Percentiles rank a stretch among this genome's conserved stretches.
phyloP scores from a whole-genome alignment of 2,888 invertebrate genomes.

The Caenorhabditis wallacei region DNA sequence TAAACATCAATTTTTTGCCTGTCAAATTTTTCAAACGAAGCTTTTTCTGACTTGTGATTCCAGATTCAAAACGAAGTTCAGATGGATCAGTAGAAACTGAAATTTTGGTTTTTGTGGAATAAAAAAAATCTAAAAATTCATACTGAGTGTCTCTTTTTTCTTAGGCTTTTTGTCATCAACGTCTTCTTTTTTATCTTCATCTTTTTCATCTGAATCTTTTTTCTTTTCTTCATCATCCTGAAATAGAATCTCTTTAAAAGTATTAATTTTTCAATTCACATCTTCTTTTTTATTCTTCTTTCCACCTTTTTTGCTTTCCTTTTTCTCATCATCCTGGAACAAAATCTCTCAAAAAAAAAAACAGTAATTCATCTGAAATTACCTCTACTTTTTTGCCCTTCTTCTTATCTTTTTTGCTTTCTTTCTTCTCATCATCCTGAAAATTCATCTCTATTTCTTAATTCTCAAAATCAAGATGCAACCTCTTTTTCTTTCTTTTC shows the following conservation, averaged over 20 bases:
- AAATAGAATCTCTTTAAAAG: neutral
- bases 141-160: conserved; percentile 28
- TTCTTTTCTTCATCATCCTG: conserved; percentile 21
- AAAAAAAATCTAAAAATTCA: neutral
- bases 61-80: conserved; percentile 22
- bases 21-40: conserved; percentile 39
- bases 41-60: conserved; percentile 40
- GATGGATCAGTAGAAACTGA: conserved; percentile 22
- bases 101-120: no score
- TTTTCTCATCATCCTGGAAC: conserved; percentile 25
- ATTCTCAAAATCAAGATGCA: neutral
- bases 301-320: neutral
- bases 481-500: neutral
- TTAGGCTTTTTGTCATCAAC: neutral
- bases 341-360: no score
- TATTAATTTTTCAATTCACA: no score
- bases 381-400: no score
- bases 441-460: no score
- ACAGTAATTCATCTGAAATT: no score
- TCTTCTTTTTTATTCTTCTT: neutral
- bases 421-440: no score
- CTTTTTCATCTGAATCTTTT: conserved; percentile 21
- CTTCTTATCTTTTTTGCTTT: no score
- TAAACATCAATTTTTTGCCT: conserved; percentile 46
- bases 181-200: conserved; percentile 15